Percentiles rank a stretch among this genome's conserved stretches.
Evolutionary conservation across 1,140 invertebrate species (phyloP).

Genomic region (Drosophila sulfurigaster): DNA sequence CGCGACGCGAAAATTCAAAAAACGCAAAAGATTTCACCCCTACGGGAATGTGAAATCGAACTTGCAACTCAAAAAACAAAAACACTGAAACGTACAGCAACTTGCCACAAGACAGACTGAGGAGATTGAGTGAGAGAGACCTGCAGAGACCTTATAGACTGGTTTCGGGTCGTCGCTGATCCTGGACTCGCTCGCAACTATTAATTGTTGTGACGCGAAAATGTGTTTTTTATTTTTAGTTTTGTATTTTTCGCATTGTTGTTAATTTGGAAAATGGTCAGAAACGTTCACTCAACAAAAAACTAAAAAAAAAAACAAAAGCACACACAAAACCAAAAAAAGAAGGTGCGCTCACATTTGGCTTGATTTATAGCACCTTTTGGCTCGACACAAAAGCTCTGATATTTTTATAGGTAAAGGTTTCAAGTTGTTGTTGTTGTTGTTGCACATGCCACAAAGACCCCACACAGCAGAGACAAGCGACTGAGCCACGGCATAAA

Average conservation of each 20-base stretch:
- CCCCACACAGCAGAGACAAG: slow-evolving; percentile 58
- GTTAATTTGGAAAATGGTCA: slow-evolving; percentile 70
- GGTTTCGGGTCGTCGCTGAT: slow-evolving; percentile 28
- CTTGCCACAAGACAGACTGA: slow-evolving; percentile 23
- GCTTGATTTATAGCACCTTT: slow-evolving; percentile 81
- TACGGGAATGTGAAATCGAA: slow-evolving; percentile 83
- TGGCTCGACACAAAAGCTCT: slow-evolving; percentile 76
- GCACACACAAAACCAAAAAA: slow-evolving; percentile 22
- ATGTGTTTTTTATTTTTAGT: slow-evolving; percentile 27
- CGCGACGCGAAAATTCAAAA: slow-evolving; percentile 48
- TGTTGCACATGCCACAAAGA: slow-evolving; percentile 75
- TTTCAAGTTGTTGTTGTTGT: slow-evolving; percentile 14
- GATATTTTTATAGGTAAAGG: slow-evolving; percentile 72
- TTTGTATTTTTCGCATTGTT: slow-evolving; percentile 57
- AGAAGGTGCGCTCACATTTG: slow-evolving; percentile 69
- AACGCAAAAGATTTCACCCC: slow-evolving; percentile 75
- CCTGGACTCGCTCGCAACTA: slow-evolving; percentile 46
- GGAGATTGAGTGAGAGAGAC: slow-evolving; percentile 4
- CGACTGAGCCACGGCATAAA: slow-evolving; percentile 62
- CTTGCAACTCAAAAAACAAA: slow-evolving; percentile 52
- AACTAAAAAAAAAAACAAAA: slow-evolving; percentile 6
- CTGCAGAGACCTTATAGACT: slow-evolving; percentile 22
- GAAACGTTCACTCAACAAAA: slow-evolving; percentile 17
- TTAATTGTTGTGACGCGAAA: slow-evolving; percentile 80
- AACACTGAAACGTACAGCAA: background rate